phyloP scores from a whole-genome alignment of 2,797 vertebrate species.

The Tapera naevia region DNA sequence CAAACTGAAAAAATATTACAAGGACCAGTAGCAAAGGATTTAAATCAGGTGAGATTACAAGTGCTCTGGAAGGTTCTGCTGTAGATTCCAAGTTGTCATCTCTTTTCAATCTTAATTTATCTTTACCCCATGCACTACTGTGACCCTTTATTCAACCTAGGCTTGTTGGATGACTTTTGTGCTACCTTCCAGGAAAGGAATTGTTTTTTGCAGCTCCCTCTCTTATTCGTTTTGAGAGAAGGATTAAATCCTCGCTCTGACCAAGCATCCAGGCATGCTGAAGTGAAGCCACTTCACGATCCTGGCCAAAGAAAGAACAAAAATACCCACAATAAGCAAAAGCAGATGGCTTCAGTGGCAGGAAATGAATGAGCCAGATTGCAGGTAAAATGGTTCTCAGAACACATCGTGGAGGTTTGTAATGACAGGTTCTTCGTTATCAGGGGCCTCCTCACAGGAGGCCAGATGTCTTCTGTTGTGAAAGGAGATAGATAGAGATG shows the following conservation, averaged over 20 bases:
- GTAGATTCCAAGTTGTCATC: slow-evolving; percentile 7
- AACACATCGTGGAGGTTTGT: slow-evolving; percentile 14
- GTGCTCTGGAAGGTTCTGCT: neutral
- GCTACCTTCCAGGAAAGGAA: slow-evolving; percentile 60
- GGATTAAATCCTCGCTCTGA: slow-evolving; percentile 53
- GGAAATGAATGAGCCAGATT: slow-evolving; percentile 59
- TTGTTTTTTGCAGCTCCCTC: slow-evolving; percentile 34
- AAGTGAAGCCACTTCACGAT: slow-evolving; percentile 42
- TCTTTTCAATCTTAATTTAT: neutral
- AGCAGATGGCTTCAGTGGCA: slow-evolving; percentile 66
- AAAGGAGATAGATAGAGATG: slow-evolving; percentile 56
- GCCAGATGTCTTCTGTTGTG: slow-evolving; percentile 63
- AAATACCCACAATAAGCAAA: slow-evolving; percentile 64
- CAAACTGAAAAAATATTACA: neutral
- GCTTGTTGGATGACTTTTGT: slow-evolving; percentile 55
- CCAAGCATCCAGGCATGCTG: slow-evolving; percentile 32
- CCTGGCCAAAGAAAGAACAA: slow-evolving; percentile 53
- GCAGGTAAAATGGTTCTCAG: slow-evolving; percentile 63
- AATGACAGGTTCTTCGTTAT: slow-evolving; percentile 68
- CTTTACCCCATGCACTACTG: neutral
- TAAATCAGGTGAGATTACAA: slow-evolving; percentile 4
- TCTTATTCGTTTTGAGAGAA: slow-evolving; percentile 37
- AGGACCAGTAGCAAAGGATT: slow-evolving; percentile 9
- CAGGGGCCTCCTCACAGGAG: slow-evolving; percentile 47
- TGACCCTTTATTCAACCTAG: slow-evolving; percentile 42